These are phyloP conservation scores for Heterodera carotae DNA, from an alignment of 1,140 invertebrate species.

Conservation along the genomic window DNA sequence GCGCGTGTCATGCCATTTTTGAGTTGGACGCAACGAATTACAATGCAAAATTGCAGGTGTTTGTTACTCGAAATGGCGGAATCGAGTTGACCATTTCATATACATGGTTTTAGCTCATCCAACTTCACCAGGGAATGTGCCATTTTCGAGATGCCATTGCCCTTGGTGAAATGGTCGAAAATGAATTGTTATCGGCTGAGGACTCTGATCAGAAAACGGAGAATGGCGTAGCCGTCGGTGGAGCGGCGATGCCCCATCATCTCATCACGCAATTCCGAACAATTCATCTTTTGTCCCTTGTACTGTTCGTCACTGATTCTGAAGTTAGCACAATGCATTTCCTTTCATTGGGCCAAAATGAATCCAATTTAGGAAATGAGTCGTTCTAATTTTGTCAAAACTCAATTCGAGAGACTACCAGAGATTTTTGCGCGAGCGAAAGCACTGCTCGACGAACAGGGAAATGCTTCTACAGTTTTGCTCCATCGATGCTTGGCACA, in stretches of 20 bases:
- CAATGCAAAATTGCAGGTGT: slow-evolving; percentile 42
- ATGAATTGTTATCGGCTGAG: slow-evolving; percentile 25
- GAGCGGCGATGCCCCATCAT: slow-evolving; percentile 12
- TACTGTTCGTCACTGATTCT: slow-evolving; percentile 29
- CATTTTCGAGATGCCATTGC: slow-evolving; percentile 50
- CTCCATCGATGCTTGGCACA: slow-evolving; percentile 40
- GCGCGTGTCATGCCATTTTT: slow-evolving; percentile 38
- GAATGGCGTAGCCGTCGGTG: neutral
- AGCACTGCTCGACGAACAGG: slow-evolving; percentile 8
- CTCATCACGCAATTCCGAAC: slow-evolving; percentile 28
- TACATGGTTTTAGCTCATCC: slow-evolving; percentile 51
- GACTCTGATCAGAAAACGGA: slow-evolving; percentile 7
- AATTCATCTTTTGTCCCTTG: slow-evolving; percentile 37
- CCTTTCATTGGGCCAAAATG: neutral
- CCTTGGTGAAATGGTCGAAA: slow-evolving; percentile 9
- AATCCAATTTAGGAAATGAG: neutral
- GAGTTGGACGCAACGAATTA: slow-evolving; percentile 41
- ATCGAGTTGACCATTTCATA: too few relatives aligned
- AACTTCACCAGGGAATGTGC: slow-evolving; percentile 46
- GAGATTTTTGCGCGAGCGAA: slow-evolving; percentile 34
- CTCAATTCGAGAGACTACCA: slow-evolving; percentile 29
- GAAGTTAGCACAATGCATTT: neutral
- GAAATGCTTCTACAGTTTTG: slow-evolving; percentile 23
- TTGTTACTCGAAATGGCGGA: too few relatives aligned
- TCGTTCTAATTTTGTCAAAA: slow-evolving; percentile 6